Base-by-base conservation (phyloP, 2,113 vertebrate genomes). In the Triplophysa dalaica region DNA sequence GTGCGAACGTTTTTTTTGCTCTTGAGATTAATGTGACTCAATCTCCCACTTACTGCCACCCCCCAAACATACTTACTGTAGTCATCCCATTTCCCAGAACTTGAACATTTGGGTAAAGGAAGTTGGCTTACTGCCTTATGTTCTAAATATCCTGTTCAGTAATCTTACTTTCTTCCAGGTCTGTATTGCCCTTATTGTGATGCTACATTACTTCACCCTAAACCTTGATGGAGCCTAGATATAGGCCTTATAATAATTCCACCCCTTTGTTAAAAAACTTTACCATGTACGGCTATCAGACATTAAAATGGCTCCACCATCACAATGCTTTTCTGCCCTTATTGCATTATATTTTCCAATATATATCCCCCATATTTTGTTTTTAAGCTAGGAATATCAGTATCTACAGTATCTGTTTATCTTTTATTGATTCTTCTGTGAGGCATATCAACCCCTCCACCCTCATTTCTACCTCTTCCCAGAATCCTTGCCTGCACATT, bases 51-150 rank as follows among this genome's bases (percentile, higher is more conserved):
- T 50, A 48, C 21, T 48, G 13, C 22, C n/a, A n/a, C 10, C 16
- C 11, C 12, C 24, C 2, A 1, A 48, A 22, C 9, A 29, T 29
- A 58, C 16, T 33, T 2, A 52, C 14, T 38, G 33, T 38, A 70
- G 24, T 54, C 68, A 54, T 70, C 24, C 9, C 5, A n/a, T 70
- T 70, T 70, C 68, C 68, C 48, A 70, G 50, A 70, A 33, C 17
- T 33, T 14, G 48, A 16, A 1, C 26, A 70, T 70, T 29, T 2
- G 9, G 7, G 7, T 38, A 54, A 70, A n/a, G 17, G 8, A 58
- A 33, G 16, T 54, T 54, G 50, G 9, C 4, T 70, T 54, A 29
- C 14, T 33, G 48, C 4, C 5, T 13, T 6, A 70, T n/a, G 29
- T 54, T 70, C 24, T n/a, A 54, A 70, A 54, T 52, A 70, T 33